Conservation (phyloP, 1,140 invertebrate species). For the Telenomus remus region DNA sequence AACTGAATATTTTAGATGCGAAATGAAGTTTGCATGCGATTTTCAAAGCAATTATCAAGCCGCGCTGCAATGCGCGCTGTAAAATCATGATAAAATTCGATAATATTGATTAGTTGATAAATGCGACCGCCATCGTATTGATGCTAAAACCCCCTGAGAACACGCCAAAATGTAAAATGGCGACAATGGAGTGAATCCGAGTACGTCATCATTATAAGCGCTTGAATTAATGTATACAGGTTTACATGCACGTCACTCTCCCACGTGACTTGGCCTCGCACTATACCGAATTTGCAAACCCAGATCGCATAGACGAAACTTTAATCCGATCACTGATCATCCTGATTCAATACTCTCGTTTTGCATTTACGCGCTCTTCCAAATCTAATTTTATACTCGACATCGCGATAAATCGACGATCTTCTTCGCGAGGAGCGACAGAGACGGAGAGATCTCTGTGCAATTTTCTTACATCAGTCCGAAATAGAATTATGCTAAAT, state of each 20-base stretch:
- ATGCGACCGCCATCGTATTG: constrained; percentile 40
- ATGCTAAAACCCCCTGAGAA: constrained; percentile 38
- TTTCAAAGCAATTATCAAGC: too few species aligned
- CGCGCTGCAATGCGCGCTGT: too few species aligned
- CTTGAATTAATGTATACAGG: constrained; percentile 54
- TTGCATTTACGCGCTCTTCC: constrained; percentile 31
- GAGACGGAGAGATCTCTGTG: constrained; percentile 7
- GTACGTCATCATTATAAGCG: constrained; percentile 55
- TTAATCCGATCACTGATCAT: constrained; percentile 58
- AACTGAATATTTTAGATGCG: too few species aligned
- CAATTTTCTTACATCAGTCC: constrained; percentile 33
- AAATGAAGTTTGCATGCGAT: too few species aligned
- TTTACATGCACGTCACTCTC: constrained; percentile 43
- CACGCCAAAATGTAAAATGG: constrained; percentile 50
- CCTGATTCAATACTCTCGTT: constrained; percentile 49
- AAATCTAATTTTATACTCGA: constrained; percentile 44
- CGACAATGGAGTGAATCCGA: constrained; percentile 46
- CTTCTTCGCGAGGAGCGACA: constrained; percentile 16
- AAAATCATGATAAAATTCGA: constrained; percentile 30
- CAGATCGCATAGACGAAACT: constrained; percentile 47
- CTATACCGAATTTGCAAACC: constrained; percentile 36
- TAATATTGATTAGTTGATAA: constrained; percentile 55
- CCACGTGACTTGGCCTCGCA: constrained; percentile 40
- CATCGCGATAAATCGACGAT: constrained; percentile 38
- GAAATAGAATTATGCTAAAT: constrained; percentile 22